Evolutionary conservation across 1,140 invertebrate genomes (phyloP).

Genomic region (Tyrophagus putrescentiae): DNA sequence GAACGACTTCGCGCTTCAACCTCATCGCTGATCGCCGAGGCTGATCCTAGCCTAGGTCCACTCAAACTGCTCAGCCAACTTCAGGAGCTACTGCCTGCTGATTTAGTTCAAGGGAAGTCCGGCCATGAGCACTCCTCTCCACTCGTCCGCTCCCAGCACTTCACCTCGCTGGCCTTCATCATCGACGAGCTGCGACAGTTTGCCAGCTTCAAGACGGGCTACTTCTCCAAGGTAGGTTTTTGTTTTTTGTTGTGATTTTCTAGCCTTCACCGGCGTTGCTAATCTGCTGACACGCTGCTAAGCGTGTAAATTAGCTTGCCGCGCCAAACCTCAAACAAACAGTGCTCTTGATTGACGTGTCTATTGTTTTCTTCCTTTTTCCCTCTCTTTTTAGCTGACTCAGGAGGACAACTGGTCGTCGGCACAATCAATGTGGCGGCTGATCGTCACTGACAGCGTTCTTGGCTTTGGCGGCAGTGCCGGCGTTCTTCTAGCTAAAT

Average conservation of each 20-base stretch:
- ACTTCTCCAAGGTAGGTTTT: constrained; percentile 7
- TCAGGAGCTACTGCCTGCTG: no score
- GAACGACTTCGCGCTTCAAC: neutral
- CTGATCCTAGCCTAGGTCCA: neutral
- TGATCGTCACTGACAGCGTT: constrained; percentile 23
- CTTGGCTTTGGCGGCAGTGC: constrained; percentile 26
- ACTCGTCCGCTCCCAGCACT: neutral
- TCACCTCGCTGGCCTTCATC: neutral
- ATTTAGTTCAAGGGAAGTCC: no score
- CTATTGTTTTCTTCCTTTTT: constrained; percentile 1
- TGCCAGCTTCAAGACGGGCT: neutral
- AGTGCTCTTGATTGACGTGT: neutral
- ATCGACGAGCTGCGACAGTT: neutral
- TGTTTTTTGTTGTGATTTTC: neutral
- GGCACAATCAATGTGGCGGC: constrained; percentile 26
- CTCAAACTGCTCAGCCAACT: neutral
- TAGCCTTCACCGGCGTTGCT: no score
- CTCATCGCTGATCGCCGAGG: neutral
- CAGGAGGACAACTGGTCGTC: constrained; percentile 11
- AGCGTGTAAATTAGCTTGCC: no score
- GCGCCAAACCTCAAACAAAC: no score
- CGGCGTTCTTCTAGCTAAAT: constrained; percentile 37
- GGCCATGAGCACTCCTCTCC: neutral
- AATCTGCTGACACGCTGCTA: no score
- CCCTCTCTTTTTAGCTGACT: neutral